Evolutionary conservation across 2,888 invertebrate species (phyloP).

Genomic region (Hipparchia sbordonii): DNA sequence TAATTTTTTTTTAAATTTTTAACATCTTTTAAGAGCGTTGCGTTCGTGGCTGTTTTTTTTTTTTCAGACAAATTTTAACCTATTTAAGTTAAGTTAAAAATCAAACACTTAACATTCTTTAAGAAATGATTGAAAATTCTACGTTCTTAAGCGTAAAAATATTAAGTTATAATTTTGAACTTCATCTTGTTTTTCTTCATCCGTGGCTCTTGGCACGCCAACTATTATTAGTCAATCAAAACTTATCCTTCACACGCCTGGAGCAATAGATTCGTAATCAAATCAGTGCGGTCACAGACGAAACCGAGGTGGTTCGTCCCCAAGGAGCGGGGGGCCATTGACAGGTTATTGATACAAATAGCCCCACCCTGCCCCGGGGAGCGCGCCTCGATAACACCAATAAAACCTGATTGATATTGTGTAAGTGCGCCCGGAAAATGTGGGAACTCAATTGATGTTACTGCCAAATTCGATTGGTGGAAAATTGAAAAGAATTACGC

Average conservation of each 20-base stretch:
- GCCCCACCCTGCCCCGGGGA: slow-evolving; percentile 59
- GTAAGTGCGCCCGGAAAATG: slow-evolving; percentile 82
- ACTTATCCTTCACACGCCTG: slow-evolving; percentile 61
- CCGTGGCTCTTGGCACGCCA: not conserved
- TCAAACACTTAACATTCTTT: too few species aligned
- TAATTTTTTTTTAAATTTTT: too few species aligned
- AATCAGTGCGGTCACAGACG: slow-evolving; percentile 72
- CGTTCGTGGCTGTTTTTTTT: too few species aligned
- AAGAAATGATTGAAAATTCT: too few species aligned
- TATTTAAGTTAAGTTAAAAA: too few species aligned
- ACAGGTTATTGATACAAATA: slow-evolving; percentile 84
- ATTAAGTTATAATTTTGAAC: not conserved
- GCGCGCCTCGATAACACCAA: slow-evolving; percentile 78
- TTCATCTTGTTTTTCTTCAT: not conserved
- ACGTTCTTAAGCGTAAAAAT: too few species aligned
- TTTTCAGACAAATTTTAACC: too few species aligned
- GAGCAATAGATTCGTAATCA: slow-evolving; percentile 71
- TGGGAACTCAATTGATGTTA: slow-evolving; percentile 83
- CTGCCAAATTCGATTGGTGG: slow-evolving; percentile 81
- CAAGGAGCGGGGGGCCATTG: slow-evolving; percentile 76
- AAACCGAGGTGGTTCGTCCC: slow-evolving; percentile 69
- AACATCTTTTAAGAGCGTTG: too few species aligned
- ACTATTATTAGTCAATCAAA: slow-evolving; percentile 23
- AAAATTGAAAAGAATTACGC: slow-evolving; percentile 77
- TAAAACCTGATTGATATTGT: slow-evolving; percentile 84